Percentiles rank a stretch among this genome's conserved stretches.
These are phyloP conservation scores for Malthinus flaveolus DNA, from an alignment of 2,888 invertebrate species.

Conservation along the genomic window DNA sequence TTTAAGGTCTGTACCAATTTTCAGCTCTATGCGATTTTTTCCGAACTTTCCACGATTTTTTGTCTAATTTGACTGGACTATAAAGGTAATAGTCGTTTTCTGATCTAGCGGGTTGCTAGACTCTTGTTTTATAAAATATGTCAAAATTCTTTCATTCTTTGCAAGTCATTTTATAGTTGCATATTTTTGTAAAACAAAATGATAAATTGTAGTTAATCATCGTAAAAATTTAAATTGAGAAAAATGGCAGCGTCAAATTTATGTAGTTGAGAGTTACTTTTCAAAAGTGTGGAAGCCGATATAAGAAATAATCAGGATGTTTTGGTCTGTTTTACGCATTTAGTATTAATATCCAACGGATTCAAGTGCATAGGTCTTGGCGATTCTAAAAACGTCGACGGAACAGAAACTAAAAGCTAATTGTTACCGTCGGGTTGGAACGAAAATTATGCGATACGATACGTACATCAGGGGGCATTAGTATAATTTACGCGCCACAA, in stretches of 20 bases:
- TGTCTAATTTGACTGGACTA: no score
- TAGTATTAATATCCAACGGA: conserved; percentile 70
- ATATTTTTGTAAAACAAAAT: neutral
- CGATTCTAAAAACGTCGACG: conserved; percentile 57
- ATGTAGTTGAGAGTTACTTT: conserved; percentile 72
- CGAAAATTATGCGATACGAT: conserved; percentile 73
- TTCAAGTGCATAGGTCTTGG: conserved; percentile 74
- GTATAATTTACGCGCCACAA: conserved; percentile 62
- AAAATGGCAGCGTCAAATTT: conserved; percentile 21
- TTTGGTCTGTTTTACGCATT: conserved; percentile 70
- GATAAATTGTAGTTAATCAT: neutral
- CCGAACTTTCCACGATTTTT: no score
- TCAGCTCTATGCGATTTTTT: no score
- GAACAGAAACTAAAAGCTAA: conserved; percentile 66
- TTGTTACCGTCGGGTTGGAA: conserved; percentile 79
- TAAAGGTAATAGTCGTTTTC: no score
- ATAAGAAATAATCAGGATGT: conserved; percentile 70
- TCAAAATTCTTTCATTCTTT: conserved; percentile 1
- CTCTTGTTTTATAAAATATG: no score
- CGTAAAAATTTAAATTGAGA: neutral
- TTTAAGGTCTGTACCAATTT: no score
- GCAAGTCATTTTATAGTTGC: conserved; percentile 12
- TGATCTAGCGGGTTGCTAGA: no score
- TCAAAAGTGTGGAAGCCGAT: conserved; percentile 61
- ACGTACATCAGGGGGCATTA: conserved; percentile 68